phyloP scores from a whole-genome alignment of 2,797 vertebrate species.

The Oophaga sylvatica region DNA sequence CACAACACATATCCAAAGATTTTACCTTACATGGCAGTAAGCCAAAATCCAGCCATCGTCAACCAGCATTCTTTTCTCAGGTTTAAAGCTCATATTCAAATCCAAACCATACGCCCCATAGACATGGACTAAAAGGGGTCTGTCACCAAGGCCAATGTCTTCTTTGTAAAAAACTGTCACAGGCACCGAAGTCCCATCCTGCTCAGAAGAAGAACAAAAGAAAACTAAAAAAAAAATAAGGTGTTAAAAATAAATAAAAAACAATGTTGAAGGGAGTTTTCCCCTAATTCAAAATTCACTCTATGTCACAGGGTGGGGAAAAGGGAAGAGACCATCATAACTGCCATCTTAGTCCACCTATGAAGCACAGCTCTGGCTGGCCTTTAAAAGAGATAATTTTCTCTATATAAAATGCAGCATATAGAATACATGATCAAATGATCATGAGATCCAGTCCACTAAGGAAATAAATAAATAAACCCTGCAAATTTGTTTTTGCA shows the following conservation, averaged over 20 bases:
- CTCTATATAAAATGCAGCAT: too few relatives aligned
- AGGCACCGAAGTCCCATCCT: conserved; percentile 90
- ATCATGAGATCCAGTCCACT: too few relatives aligned
- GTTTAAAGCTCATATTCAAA: conserved; percentile 88
- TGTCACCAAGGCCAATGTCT: conserved; percentile 74
- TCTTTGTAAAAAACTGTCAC: conserved; percentile 85
- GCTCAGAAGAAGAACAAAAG: background rate
- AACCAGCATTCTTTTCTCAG: conserved; percentile 85
- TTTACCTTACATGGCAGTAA: conserved; percentile 93
- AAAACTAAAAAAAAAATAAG: background rate
- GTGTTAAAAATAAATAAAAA: background rate
- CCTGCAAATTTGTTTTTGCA: too few relatives aligned
- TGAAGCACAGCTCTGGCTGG: too few relatives aligned
- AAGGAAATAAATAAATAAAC: too few relatives aligned
- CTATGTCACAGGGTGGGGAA: too few relatives aligned
- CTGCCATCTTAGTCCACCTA: too few relatives aligned
- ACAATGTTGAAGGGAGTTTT: background rate
- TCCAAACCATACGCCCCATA: conserved; percentile 96
- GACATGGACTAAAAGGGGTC: conserved; percentile 88
- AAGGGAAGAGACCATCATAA: too few relatives aligned
- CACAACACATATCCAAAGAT: background rate
- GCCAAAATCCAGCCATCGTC: conserved; percentile 92
- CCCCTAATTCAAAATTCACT: too few relatives aligned
- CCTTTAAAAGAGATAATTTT: too few relatives aligned
- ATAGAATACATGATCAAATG: too few relatives aligned